Evolutionary conservation across 2,888 invertebrate genomes (phyloP), one percentile per base, ranked within the genome.

Genomic region (Sinopyrophorus schimmeli): DNA sequence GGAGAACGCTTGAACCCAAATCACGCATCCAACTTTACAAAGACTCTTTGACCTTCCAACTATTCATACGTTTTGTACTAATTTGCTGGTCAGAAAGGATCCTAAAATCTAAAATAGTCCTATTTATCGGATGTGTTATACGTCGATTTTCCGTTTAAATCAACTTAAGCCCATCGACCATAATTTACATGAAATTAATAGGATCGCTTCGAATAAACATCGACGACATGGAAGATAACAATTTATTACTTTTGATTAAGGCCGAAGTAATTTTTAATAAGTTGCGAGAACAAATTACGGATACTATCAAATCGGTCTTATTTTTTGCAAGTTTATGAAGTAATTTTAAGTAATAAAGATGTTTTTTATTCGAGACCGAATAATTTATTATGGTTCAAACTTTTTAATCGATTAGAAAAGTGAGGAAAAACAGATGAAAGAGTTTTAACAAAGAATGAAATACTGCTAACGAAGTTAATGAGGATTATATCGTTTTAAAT

Each of bases 1-100:
- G 32, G 43, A 34, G 47, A 28, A 28, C 35, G 20, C 32, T 53
- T 47, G 23, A 46, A 49, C 41, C 44, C 32, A 46, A 43, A 50
- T 44, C 39, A 44, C 38, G 39, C 39, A 39, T 47, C 41, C 44
- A 20, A 39, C 44, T 50, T 50, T 39, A 44, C 44, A 43, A 23
- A 49, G 31, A 34, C 28, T 27, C 23, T 49, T 42, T 37, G 37
- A 24, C 38, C 42, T 20, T 42, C 32, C 17, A 41, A 35, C 21
- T 41, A 46, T 17, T 17, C 32, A 17, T 31, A 39, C 16, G 26
- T 20, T 24, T 26, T 14, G 27, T 32, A 38, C 24, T 46, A 38
- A 35, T 24, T 35, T 35, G 21, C 7, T 21, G 9, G 7, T 5
- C 5, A 21, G n/a, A n/a, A n/a, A n/a, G n/a, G n/a, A n/a, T n/a